A percentile compares a stretch with the other conserved stretches of the same genome.
Conservation (phyloP, 2,113 vertebrate genomes). For the Heterotilapia buettikoferi region DNA sequence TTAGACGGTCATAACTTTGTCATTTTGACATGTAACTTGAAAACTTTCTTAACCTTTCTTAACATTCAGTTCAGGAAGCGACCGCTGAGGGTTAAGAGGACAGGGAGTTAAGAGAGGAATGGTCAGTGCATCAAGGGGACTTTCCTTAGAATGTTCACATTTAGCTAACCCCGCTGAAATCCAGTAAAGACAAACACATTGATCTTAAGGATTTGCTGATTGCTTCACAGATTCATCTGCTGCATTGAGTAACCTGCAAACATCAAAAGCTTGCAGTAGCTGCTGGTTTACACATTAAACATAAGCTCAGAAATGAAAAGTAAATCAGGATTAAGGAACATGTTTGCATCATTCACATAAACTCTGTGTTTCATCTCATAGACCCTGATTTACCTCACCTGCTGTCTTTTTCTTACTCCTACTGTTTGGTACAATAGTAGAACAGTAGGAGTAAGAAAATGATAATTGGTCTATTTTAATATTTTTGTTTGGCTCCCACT, state of each 20-base stretch:
- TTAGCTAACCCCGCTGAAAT: rapidly evolving
- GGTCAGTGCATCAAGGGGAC: neutral
- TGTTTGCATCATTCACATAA: neutral
- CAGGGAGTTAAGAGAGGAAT: neutral
- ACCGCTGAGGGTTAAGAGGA: neutral
- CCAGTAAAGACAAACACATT: rapidly evolving
- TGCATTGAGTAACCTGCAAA: neutral
- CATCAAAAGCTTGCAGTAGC: neutral
- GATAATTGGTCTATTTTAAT: neutral
- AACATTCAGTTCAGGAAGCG: neutral
- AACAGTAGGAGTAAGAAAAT: neutral
- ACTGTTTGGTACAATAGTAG: neutral
- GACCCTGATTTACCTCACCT: rapidly evolving
- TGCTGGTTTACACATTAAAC: neutral
- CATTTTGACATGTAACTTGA: neutral
- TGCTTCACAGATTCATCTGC: neutral
- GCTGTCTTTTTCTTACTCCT: neutral
- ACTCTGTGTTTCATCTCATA: rapidly evolving
- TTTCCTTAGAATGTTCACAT: neutral
- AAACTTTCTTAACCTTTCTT: neutral
- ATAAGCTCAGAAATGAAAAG: neutral
- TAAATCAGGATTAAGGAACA: neutral
- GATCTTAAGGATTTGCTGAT: neutral
- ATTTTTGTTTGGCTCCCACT: neutral
- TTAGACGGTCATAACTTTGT: neutral